Evolutionary conservation across 2,113 vertebrate species (phyloP), one percentile per base, ranked within the genome.

Genomic region (Cercopithecus mona): DNA sequence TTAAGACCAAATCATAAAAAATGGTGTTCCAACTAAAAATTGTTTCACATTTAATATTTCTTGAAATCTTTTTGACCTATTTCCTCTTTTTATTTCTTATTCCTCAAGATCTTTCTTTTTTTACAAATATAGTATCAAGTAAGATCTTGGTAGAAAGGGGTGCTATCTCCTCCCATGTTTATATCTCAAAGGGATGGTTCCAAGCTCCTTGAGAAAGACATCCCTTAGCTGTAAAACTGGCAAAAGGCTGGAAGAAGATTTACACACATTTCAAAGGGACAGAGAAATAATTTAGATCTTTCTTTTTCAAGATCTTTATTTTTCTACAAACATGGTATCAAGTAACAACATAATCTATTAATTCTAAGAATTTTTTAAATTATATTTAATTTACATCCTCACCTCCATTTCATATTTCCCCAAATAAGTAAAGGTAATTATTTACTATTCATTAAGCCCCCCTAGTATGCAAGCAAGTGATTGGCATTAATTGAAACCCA

Each of bases 361-460:
- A 59, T 50, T 82, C 5, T 45, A 70, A 88, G 40, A 72, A 38
- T 89, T 72, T 84, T 68, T n/a, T 10, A 40, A 93, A 91, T 82
- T 95, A 14, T 48, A 66, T 16, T 90, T 94, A 35, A 66, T 59
- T 85, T 85, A 85, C 6, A 88, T 70, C 14, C 30, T 61, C 22
- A 61, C 32, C 23, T 93, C 30, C 11, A 88, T 61, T 89, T 83
- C 22, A 66, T 43, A 90, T 91, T 93, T 55, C 27, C 93, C 16
- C 68, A 95, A 66, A 86, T 88, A 92, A n/a, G 86, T 83, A 61
- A 87, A 87, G 40, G 2, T 55, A 97, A 92, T 59, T 87, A 40
- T 68, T 79, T 75, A 89, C 45, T 96, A 12, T 89, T 82, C 61
- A 52, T 25, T 88, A 94, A 78, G 11, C 2, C 14, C 30, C 16